phyloP scores from a whole-genome alignment of 2,113 vertebrate genomes.

The Gulo gulo region DNA sequence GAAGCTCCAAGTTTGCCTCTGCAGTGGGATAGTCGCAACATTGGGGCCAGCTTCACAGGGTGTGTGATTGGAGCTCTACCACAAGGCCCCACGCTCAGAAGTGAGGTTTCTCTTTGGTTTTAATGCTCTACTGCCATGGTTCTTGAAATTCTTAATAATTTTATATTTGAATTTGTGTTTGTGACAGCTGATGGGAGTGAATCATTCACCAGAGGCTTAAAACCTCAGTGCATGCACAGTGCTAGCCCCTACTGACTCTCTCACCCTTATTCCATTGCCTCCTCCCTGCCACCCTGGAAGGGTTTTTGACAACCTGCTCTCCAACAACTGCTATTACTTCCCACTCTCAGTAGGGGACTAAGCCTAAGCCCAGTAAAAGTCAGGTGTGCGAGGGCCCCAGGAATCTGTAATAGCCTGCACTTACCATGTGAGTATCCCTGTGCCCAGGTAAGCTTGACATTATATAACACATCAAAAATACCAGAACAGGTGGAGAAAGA shows the following conservation, averaged over 20 bases:
- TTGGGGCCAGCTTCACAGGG: background rate
- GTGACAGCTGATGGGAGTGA: background rate
- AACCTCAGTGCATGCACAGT: background rate
- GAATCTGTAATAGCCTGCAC: background rate
- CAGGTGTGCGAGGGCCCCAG: background rate
- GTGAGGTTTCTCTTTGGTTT: background rate
- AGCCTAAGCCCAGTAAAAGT: background rate
- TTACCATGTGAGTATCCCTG: background rate
- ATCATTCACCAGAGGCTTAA: background rate
- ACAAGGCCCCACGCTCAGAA: background rate
- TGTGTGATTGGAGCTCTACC: background rate
- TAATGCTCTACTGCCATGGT: background rate
- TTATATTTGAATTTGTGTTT: background rate
- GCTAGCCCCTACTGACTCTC: background rate
- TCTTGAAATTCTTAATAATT: background rate
- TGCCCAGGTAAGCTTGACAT: background rate
- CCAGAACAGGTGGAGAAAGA: background rate
- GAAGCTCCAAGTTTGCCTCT: background rate
- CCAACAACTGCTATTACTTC: background rate
- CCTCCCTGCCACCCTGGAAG: background rate
- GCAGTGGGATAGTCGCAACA: background rate
- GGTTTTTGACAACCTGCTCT: background rate
- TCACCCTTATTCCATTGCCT: background rate
- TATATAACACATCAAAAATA: background rate
- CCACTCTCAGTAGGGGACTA: rapidly evolving